These are phyloP conservation scores for Loxodonta africana DNA, from an alignment of 2,113 vertebrate genomes.

Conservation along the genomic window DNA sequence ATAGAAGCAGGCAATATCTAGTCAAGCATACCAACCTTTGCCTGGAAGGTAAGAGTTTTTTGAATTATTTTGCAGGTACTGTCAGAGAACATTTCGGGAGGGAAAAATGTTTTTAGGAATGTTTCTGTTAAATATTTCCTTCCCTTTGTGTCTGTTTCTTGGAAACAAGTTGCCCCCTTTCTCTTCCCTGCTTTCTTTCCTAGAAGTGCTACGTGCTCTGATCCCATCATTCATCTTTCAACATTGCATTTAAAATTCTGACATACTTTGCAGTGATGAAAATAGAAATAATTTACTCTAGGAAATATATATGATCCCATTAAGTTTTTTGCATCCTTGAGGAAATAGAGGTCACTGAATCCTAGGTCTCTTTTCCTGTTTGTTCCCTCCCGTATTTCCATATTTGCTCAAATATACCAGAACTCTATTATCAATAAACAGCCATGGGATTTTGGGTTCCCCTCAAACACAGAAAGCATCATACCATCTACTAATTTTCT, in stretches of 20 bases:
- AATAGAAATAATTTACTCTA: slow-evolving; percentile 43
- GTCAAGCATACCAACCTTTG: background rate
- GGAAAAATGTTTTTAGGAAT: slow-evolving; percentile 50
- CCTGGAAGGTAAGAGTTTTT: slow-evolving; percentile 15
- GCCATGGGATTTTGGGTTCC: background rate
- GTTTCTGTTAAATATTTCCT: slow-evolving; percentile 55
- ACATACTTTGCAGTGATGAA: slow-evolving; percentile 57
- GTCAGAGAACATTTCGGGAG: slow-evolving; percentile 6
- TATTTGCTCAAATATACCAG: background rate
- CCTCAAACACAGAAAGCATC: background rate
- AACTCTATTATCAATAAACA: background rate
- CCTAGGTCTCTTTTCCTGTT: background rate
- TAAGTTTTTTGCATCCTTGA: background rate
- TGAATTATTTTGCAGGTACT: background rate
- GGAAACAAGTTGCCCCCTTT: slow-evolving; percentile 69
- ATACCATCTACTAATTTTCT: background rate
- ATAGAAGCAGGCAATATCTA: background rate
- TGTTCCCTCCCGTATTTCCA: background rate
- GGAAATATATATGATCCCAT: slow-evolving; percentile 7
- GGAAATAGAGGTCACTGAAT: slow-evolving; percentile 6
- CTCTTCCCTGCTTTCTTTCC: slow-evolving; percentile 62
- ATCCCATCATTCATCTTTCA: slow-evolving; percentile 56
- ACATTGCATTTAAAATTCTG: slow-evolving; percentile 48
- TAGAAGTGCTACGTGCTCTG: slow-evolving; percentile 47
- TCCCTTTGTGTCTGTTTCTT: slow-evolving; percentile 46